Evolutionary conservation across 2,113 vertebrate species (phyloP).

Genomic region (Pogona vitticeps): DNA sequence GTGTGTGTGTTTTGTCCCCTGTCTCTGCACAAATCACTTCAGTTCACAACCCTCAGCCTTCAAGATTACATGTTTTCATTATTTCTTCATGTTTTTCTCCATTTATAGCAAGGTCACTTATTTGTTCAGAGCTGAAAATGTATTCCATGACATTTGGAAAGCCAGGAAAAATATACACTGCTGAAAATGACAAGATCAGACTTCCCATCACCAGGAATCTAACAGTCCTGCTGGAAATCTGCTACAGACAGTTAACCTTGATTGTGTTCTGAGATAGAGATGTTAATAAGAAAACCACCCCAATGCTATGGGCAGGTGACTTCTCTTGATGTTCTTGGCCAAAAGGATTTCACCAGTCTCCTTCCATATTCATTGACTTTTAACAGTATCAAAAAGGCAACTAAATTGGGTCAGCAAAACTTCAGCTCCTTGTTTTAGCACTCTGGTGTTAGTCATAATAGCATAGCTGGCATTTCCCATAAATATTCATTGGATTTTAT

Average conservation of each 20-base stretch:
- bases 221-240: slow-evolving; percentile 46
- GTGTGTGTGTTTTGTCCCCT: neutral
- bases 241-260: slow-evolving; percentile 55
- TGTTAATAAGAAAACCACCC: slow-evolving; percentile 42
- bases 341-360: slow-evolving; percentile 37
- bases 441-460: neutral
- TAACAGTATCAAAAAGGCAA: fast-evolving
- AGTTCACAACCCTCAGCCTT: slow-evolving; percentile 30
- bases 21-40: neutral
- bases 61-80: neutral
- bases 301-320: neutral
- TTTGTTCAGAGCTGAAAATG: slow-evolving; percentile 21
- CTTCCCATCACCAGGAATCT: slow-evolving; percentile 38
- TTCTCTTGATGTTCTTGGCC: slow-evolving; percentile 10
- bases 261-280: slow-evolving; percentile 30
- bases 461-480: neutral
- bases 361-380: slow-evolving; percentile 32
- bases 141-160: neutral
- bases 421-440: slow-evolving; percentile 12
- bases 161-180: slow-evolving; percentile 15
- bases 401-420: slow-evolving; percentile 10
- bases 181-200: slow-evolving; percentile 20
- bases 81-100: slow-evolving; percentile 38
- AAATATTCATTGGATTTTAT: slow-evolving; percentile 2
- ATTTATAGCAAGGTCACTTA: slow-evolving; percentile 36